A percentile compares a stretch with the other conserved stretches of the same genome.
Evolutionary conservation across 1,140 invertebrate genomes (phyloP).

Genomic region (Kradibia gibbosae): DNA sequence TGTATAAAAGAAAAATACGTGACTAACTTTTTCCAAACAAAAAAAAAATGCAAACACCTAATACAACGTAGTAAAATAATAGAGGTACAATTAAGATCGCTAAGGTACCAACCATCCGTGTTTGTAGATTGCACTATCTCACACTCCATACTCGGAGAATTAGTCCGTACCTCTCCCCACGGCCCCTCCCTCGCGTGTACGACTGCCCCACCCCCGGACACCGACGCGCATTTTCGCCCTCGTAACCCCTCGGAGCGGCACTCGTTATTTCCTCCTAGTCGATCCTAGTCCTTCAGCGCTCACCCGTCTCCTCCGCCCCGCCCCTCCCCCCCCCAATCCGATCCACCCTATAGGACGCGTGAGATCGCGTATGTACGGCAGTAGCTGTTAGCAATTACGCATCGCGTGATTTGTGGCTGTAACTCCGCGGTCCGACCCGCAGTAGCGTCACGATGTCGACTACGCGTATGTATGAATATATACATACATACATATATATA

Average conservation of each 20-base stretch:
- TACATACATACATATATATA: no score
- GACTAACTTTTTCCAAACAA: no score
- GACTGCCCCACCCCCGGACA: no score
- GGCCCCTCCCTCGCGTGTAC: not conserved
- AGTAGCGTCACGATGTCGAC: slow-evolving; percentile 66
- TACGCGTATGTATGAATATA: slow-evolving; percentile 49
- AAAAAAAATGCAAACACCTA: no score
- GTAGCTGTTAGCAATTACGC: slow-evolving; percentile 67
- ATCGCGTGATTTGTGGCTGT: slow-evolving; percentile 68
- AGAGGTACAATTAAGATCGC: not conserved
- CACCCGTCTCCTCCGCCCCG: not conserved
- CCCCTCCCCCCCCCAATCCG: no score
- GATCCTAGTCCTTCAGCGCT: not conserved
- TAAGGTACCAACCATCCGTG: slow-evolving; percentile 14
- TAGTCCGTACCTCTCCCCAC: not conserved
- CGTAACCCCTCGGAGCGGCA: not conserved
- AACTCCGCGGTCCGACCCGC: slow-evolving; percentile 56
- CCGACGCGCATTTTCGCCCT: not conserved
- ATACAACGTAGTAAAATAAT: no score
- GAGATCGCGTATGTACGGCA: slow-evolving; percentile 36
- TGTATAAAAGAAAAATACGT: no score
- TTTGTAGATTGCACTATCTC: not conserved
- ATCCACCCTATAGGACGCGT: no score
- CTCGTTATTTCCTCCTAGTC: not conserved
- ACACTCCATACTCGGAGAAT: not conserved